Base-by-base conservation (phyloP, 2,888 invertebrate genomes). In the Drosophila sordidapex region DNA sequence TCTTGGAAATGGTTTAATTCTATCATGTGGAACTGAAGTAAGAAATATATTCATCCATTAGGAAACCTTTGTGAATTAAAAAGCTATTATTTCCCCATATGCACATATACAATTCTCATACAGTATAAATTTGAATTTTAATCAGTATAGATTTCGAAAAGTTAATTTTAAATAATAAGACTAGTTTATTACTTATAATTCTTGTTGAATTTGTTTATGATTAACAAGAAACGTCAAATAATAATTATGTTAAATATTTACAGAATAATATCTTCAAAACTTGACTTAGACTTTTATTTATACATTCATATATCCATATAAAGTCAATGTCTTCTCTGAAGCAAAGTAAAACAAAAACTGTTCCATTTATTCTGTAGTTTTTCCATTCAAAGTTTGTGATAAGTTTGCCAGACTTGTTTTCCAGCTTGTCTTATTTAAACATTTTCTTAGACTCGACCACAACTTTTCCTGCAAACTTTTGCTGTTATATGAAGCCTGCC, bases 381-480 rank as follows among this genome's bases (percentile, higher is more conserved):
- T 53, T 15, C 15, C 40, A 56, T 54, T 29, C 5, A 35, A 27
- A 54, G 60, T 57, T 61, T 31, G 46, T n/a, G 38, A 71, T 59
- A 78, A 76, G 56, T 74, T 66, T 66, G 43, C 27, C 51, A 70
- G 56, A 46, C 60, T 77, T 33, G 36, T 64, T 63, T 58, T 46
- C 59, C 38, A n/a, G 36, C 61, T 52, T 65, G 31, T 43, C 46
- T 52, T 63, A 58, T 64, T 70, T 70, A 65, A 56, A 59, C 72
- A 67, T 70, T 60, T 81, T 49, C 40, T 51, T 52, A 10, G 60
- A 57, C 35, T 51, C 61, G 46, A 68, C 69, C 69, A 48, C 65
- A 74, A 74, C 59, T 66, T 62, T 79, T 40, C 6, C 36, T 27
- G 52, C 54, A 67, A 77, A 73, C 63, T 79, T 79, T 57, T 53